Conservation (phyloP, 30 jellyfish, hydroid and myxozoan genomes). For the Mastigias papua region DNA sequence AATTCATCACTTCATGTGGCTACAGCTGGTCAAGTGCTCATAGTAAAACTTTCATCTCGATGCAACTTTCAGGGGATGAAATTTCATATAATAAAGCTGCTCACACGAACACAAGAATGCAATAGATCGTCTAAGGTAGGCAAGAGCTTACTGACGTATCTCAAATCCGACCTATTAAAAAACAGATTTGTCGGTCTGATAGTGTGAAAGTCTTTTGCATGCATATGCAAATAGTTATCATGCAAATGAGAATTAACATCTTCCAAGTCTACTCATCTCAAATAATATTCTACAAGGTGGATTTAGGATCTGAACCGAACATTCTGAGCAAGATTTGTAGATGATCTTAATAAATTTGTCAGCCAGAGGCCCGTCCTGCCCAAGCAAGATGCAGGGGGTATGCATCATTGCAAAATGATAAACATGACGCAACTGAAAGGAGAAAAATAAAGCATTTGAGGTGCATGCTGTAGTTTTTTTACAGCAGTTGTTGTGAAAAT, state of each 20-base stretch:
- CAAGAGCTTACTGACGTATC: not conserved
- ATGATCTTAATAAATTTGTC: not conserved
- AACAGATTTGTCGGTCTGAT: not conserved
- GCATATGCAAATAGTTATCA: not conserved
- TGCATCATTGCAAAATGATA: not conserved
- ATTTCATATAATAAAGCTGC: no score
- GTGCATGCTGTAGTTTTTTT: no score
- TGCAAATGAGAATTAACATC: slow-evolving; percentile 17
- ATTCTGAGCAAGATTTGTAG: not conserved
- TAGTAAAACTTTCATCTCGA: no score
- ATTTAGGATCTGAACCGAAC: not conserved
- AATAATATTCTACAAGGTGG: not conserved
- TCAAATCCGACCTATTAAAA: not conserved
- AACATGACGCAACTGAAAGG: no score
- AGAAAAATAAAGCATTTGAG: no score
- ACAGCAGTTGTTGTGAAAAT: no score
- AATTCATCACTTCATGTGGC: no score
- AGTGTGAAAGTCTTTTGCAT: not conserved
- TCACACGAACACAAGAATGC: no score
- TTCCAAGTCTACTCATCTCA: not conserved
- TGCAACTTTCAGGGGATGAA: no score
- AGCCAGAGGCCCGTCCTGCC: not conserved
- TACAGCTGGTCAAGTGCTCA: no score
- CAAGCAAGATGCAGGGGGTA: not conserved
- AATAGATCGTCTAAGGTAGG: no score